Evolutionary conservation across 2,888 invertebrate species (phyloP).

Genomic region (Zele albiditarsus): DNA sequence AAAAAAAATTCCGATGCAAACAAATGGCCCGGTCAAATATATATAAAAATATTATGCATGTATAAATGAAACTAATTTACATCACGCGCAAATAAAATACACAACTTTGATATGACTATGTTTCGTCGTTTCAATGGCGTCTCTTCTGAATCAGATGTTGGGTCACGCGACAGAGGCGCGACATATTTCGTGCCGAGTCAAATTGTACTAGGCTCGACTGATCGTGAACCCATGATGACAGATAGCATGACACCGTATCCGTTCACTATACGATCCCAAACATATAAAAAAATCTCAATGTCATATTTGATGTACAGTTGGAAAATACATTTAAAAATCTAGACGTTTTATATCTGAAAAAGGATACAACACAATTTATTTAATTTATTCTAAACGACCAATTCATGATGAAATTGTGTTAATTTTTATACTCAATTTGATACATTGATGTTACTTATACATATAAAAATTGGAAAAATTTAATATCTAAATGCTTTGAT

Average conservation of each 20-base stretch:
- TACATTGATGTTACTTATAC: too few species aligned
- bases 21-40: background rate
- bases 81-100: background rate
- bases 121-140: conserved; percentile 11
- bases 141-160: conserved; percentile 9
- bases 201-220: conserved; percentile 26
- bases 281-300: background rate
- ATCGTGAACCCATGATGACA: conserved; percentile 10
- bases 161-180: conserved; percentile 19
- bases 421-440: too few species aligned
- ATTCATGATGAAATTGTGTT: too few species aligned
- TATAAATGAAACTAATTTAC: background rate
- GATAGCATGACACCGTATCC: conserved; percentile 15
- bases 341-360: too few species aligned
- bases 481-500: too few species aligned
- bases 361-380: too few species aligned
- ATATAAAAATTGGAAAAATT: too few species aligned
- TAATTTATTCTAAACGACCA: too few species aligned
- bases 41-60: background rate
- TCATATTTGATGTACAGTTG: too few species aligned
- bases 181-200: conserved; percentile 24
- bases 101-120: conserved; percentile 7
- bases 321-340: too few species aligned
- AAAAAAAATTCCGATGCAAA: background rate
- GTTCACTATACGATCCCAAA: background rate